A percentile compares a stretch with the other conserved stretches of the same genome.
phyloP scores from a whole-genome alignment of 2,797 vertebrate species.

The Gephyroberyx darwinii region DNA sequence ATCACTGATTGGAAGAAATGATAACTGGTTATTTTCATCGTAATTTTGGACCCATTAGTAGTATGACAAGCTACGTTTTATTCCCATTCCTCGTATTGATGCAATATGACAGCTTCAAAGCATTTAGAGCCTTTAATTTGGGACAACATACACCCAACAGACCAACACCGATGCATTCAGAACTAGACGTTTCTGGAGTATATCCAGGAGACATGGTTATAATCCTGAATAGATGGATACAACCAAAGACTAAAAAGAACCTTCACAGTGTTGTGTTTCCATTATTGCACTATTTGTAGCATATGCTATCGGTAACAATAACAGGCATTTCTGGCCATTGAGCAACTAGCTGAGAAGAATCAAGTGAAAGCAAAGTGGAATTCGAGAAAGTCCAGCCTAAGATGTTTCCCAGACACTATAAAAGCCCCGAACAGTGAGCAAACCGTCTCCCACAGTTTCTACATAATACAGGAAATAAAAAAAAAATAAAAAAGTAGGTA shows the following conservation, averaged over 20 bases:
- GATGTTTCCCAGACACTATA: slow-evolving; percentile 37
- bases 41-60: not conserved
- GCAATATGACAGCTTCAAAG: slow-evolving; percentile 25
- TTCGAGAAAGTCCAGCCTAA: slow-evolving; percentile 48
- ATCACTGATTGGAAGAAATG: slow-evolving; percentile 22
- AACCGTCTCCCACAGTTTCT: slow-evolving; percentile 47
- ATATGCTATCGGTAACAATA: not conserved
- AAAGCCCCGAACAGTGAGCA: slow-evolving; percentile 28
- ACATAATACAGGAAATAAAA: slow-evolving; percentile 65
- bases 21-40: not conserved
- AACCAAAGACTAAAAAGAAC: slow-evolving; percentile 40
- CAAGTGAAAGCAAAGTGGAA: slow-evolving; percentile 24
- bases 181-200: not conserved
- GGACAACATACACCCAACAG: not conserved
- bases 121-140: slow-evolving; percentile 25
- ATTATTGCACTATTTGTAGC: slow-evolving; percentile 14
- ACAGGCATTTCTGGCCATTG: slow-evolving; percentile 8
- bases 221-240: slow-evolving; percentile 29
- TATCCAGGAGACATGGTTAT: slow-evolving; percentile 19
- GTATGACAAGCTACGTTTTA: not conserved
- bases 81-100: slow-evolving; percentile 10
- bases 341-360: slow-evolving; percentile 29
- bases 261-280: slow-evolving; percentile 18
- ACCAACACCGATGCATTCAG: not conserved
- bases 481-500: slow-evolving; percentile 70